Percentiles rank a stretch among this genome's conserved stretches.
Evolutionary conservation across 2,113 vertebrate genomes (phyloP).

Genomic region (Erinaceus europaeus): DNA sequence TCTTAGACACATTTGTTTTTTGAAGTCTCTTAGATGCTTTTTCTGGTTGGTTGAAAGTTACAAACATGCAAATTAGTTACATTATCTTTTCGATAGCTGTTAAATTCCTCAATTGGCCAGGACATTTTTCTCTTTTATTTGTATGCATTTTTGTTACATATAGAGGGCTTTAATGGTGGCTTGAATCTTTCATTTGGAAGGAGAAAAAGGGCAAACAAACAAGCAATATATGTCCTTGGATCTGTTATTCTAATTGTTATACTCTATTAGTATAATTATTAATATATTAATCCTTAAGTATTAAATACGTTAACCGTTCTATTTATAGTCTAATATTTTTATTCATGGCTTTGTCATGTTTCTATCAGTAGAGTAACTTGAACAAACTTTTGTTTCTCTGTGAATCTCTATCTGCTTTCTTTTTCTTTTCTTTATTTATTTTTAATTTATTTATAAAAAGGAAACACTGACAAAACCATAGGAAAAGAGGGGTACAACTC

Average conservation of each 20-base stretch:
- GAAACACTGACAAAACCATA: too few species aligned
- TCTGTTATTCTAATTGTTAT: too few species aligned
- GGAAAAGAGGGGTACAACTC: too few species aligned
- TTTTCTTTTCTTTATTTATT: too few species aligned
- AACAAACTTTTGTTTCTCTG: neutral
- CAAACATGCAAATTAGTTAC: neutral
- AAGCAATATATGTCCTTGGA: neutral
- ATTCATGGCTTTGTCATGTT: constrained; percentile 19
- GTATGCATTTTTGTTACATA: constrained; percentile 21
- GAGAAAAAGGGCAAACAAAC: too few species aligned
- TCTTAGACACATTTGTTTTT: neutral
- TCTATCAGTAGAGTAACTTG: neutral
- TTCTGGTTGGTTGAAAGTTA: neutral
- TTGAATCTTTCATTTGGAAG: constrained; percentile 14
- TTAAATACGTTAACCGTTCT: neutral
- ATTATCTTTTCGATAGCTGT: neutral
- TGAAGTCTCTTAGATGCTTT: neutral
- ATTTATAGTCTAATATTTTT: too few species aligned
- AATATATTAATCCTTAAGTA: too few species aligned
- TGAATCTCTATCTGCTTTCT: neutral
- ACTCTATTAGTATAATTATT: too few species aligned
- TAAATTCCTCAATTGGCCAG: neutral
- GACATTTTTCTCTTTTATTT: neutral
- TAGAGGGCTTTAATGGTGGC: neutral
- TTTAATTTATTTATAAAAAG: too few species aligned